These are phyloP conservation scores for Pycnonotus jocosus DNA, from an alignment of 2,113 vertebrate species.

Conservation along the genomic window DNA sequence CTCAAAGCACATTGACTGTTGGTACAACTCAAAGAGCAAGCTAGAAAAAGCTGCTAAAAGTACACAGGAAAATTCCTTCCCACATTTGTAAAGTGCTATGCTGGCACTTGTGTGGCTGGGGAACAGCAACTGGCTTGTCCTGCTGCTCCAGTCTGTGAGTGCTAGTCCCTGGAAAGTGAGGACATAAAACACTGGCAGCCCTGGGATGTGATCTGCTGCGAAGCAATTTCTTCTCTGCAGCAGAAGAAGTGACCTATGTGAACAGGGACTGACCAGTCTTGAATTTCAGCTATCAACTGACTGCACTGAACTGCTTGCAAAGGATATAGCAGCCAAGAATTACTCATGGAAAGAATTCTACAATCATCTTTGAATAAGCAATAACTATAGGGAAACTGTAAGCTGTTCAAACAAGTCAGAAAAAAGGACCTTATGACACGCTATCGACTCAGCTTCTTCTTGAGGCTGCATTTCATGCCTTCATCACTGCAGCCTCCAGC, in stretches of 20 bases:
- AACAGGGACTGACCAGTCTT: not conserved
- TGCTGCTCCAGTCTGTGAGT: not conserved
- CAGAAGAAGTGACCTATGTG: not conserved
- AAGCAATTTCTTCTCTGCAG: not conserved
- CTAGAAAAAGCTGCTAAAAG: not conserved
- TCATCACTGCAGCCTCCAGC: not conserved
- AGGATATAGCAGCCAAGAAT: not conserved
- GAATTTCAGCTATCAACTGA: slow-evolving; percentile 15
- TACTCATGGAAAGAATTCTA: slow-evolving; percentile 53
- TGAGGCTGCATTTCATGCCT: not conserved
- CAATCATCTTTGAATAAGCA: slow-evolving; percentile 34
- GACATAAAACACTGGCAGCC: not conserved
- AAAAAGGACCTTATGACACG: not conserved
- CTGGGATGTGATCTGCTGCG: not conserved
- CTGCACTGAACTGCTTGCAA: not conserved
- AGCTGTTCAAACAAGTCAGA: slow-evolving; percentile 2
- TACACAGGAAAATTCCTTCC: not conserved
- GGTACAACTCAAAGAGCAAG: not conserved
- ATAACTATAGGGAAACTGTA: slow-evolving; percentile 28
- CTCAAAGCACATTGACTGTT: not conserved
- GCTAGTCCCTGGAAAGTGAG: fast-evolving
- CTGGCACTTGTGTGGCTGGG: not conserved
- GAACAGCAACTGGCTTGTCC: not conserved
- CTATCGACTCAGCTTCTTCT: not conserved
- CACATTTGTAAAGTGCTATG: not conserved